Percentiles rank a stretch among this genome's conserved stretches.
Evolutionary conservation across 2,888 invertebrate genomes (phyloP).

Genomic region (Cephus pulcher): DNA sequence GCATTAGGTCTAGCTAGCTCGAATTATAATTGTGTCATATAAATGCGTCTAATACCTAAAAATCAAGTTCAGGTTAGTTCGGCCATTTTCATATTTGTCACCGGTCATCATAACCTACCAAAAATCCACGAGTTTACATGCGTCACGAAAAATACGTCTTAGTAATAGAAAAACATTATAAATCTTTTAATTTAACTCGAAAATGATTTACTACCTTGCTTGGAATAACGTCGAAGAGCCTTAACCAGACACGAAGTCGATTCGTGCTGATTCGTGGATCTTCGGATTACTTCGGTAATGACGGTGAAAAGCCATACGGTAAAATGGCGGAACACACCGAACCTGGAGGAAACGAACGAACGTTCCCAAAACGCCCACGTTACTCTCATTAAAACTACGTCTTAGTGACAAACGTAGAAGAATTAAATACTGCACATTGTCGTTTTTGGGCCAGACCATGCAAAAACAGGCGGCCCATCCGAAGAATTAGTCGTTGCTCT

Average conservation of each 20-base stretch:
- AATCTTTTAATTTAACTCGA: too few species aligned
- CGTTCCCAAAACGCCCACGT: neutral
- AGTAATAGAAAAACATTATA: neutral
- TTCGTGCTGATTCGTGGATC: neutral
- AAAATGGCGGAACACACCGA: neutral
- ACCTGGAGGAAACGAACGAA: neutral
- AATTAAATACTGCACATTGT: neutral
- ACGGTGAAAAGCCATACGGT: neutral
- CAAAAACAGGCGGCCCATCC: neutral
- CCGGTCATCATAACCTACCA: neutral
- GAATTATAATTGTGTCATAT: slow-evolving; percentile 44
- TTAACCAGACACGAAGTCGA: neutral
- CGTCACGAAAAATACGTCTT: neutral
- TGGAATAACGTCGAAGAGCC: too few species aligned
- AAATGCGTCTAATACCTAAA: slow-evolving; percentile 58
- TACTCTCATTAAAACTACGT: neutral
- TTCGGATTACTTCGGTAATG: neutral
- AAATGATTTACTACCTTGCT: too few species aligned
- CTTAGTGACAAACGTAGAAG: neutral
- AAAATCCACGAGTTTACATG: neutral
- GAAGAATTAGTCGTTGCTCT: neutral
- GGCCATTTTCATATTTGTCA: neutral
- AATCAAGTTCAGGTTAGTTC: slow-evolving; percentile 33
- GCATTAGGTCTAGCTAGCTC: slow-evolving; percentile 46
- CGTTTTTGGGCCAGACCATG: neutral